Conservation (phyloP, 2,113 vertebrate species). For the Aviceda subcristata region DNA sequence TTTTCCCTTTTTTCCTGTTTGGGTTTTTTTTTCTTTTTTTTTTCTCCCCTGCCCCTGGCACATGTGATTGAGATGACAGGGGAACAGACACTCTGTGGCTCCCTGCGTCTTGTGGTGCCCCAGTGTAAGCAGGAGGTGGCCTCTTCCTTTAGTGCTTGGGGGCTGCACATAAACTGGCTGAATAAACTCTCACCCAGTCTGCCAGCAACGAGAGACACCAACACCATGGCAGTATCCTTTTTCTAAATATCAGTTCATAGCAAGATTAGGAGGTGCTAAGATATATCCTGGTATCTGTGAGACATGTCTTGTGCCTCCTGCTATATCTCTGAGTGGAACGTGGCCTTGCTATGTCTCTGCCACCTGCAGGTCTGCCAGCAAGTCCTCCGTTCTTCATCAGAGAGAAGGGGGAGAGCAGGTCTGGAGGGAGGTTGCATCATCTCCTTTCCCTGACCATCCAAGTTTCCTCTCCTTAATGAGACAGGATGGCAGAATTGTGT, state of each 20-base stretch:
- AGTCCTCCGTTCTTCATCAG: not conserved
- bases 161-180: not conserved
- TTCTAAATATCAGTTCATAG: not conserved
- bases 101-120: not conserved
- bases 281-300: not conserved
- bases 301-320: not conserved
- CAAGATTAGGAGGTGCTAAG: not conserved
- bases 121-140: not conserved
- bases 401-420: not conserved
- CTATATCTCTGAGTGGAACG: not conserved
- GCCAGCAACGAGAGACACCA: not conserved
- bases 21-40: no score
- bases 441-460: not conserved
- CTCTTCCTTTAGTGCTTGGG: not conserved
- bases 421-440: not conserved
- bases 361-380: not conserved
- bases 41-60: accelerated
- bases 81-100: not conserved
- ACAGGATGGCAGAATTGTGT: not conserved
- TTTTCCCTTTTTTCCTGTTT: not conserved
- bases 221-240: accelerated
- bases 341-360: not conserved
- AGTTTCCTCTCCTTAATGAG: not conserved
- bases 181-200: not conserved
- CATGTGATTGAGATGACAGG: not conserved